Evolutionary conservation across 35 echinoderm and acorn worm species (phyloP).

Genomic region (Chiridota heheva): DNA sequence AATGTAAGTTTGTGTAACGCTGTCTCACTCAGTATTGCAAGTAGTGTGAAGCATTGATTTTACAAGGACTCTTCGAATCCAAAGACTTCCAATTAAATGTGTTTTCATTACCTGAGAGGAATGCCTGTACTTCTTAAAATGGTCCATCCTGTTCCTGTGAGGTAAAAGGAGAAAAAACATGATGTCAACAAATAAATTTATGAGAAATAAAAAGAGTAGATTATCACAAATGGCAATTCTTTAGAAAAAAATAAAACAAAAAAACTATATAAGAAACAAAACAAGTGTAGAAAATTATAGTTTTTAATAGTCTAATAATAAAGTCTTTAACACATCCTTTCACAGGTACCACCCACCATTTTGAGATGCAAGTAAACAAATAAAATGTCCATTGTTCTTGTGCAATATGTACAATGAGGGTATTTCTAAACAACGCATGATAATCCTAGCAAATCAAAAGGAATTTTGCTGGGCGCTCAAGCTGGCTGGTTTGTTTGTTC

Average conservation of each 20-base stretch:
- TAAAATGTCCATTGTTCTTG: too few relatives aligned
- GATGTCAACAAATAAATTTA: background rate
- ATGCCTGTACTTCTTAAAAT: conserved; percentile 71
- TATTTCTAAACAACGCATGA: too few relatives aligned
- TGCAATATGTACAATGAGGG: too few relatives aligned
- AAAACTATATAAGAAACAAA: background rate
- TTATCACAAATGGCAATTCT: background rate
- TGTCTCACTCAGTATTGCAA: too few relatives aligned
- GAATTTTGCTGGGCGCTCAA: too few relatives aligned
- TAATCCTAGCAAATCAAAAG: too few relatives aligned
- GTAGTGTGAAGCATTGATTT: background rate
- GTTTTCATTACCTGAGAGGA: conserved; percentile 59
- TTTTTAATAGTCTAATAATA: background rate
- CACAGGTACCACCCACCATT: too few relatives aligned
- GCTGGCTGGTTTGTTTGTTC: too few relatives aligned
- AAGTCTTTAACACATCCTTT: background rate
- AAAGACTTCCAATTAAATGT: background rate
- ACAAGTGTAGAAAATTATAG: background rate
- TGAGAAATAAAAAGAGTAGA: background rate
- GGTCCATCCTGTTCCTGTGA: conserved; percentile 71
- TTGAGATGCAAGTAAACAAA: too few relatives aligned
- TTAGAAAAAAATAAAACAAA: background rate
- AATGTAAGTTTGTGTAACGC: background rate
- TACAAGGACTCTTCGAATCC: background rate
- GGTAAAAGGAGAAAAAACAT: background rate